phyloP scores from a whole-genome alignment of 2,888 invertebrate genomes.

The Chirona hameri region DNA sequence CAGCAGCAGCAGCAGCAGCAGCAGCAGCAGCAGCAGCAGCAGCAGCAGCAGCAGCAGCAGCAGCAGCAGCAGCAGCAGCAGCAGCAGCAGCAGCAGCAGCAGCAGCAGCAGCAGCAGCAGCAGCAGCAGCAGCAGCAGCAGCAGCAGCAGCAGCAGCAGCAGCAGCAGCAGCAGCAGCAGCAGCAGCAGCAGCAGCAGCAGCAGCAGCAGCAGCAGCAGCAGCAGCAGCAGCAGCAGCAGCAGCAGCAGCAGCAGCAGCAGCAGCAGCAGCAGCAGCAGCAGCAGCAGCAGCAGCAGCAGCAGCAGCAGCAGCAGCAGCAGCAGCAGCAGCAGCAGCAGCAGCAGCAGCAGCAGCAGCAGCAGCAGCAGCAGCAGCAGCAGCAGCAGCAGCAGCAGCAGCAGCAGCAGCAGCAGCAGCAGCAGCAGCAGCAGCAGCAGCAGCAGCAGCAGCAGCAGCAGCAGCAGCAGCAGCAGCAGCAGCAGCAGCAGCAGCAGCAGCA shows the following conservation, averaged over 20 bases:
- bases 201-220: slow-evolving; percentile 32
- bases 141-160: slow-evolving; percentile 32
- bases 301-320: slow-evolving; percentile 32
- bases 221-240: slow-evolving; percentile 32
- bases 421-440: slow-evolving; percentile 32
- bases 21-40: slow-evolving; percentile 32
- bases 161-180: slow-evolving; percentile 32
- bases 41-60: slow-evolving; percentile 32
- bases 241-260: slow-evolving; percentile 32
- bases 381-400: slow-evolving; percentile 32
- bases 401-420: slow-evolving; percentile 32
- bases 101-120: slow-evolving; percentile 32
- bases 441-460: slow-evolving; percentile 32
- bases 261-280: slow-evolving; percentile 32
- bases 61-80: slow-evolving; percentile 32
- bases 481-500: slow-evolving; percentile 32
- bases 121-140: slow-evolving; percentile 32
- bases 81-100: slow-evolving; percentile 32
- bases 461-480: slow-evolving; percentile 32
- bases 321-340: slow-evolving; percentile 32
- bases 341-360: slow-evolving; percentile 32
- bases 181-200: slow-evolving; percentile 32
- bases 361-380: slow-evolving; percentile 32
- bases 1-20: slow-evolving; percentile 32
- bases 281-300: slow-evolving; percentile 32